Evolutionary conservation across 2,888 invertebrate species (phyloP), one percentile per base, ranked within the genome.

Genomic region (Escarpia spicata): DNA sequence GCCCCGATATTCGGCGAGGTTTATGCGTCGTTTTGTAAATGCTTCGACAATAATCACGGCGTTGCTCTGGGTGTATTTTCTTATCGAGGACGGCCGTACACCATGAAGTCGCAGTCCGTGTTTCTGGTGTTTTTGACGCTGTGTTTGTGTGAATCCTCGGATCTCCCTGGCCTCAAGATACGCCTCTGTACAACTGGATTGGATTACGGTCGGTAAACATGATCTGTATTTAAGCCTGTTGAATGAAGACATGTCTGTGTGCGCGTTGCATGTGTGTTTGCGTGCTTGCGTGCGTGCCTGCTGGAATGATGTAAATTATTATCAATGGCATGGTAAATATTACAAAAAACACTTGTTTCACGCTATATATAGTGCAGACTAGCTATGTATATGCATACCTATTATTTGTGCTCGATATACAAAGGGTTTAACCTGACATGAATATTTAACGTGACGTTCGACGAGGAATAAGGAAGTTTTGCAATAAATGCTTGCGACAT

Each of bases 131-230:
- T 26, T 19, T 19, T 26, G 26, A 19, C 19, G 75, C 75, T 75
- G 19, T 4, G 19, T 75, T 75, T 75, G 75, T 26, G 75, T 26
- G 75, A 75, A 75, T 15, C 75, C 0, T 75, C 75, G 75, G 75
- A 75, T 75, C 75, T 75, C 3, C 75, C 75, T 75, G 75, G 75
- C 19, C 75, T 75, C 26, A 75, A 75, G 75, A 75, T 75, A 19
- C 75, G 75, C 19, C 26, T 75, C 3, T 75, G 19, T 75, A 26
- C 26, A 3, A 75, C 15, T 19, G 75, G 26, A 75, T 19, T 75
- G 75, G 75, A 75, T 75, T 75, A 75, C 26, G 75, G 75, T 75
- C 19, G 75, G 75, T 75, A 75, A 75, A 75, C 75, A 75, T 75
- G 6, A 75, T 75, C 75, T 15, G 19, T 75, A 75, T 52, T 3